phyloP scores from a whole-genome alignment of 1,140 invertebrate species.

The Calycopis cecrops region DNA sequence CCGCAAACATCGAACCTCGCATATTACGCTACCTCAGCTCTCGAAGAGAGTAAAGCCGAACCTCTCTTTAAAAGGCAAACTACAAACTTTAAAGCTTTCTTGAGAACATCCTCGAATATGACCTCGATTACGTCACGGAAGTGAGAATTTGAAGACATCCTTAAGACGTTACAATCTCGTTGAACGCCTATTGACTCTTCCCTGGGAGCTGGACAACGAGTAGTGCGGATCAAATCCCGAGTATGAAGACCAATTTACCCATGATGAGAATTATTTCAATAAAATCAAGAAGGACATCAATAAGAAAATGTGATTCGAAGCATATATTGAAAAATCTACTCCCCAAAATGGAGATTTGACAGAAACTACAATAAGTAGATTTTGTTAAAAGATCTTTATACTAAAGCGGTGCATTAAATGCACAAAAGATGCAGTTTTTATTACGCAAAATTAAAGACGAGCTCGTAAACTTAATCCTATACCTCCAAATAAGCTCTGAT shows the following conservation, averaged over 20 bases:
- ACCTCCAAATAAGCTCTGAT: conserved; percentile 17
- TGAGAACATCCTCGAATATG: conserved; percentile 10
- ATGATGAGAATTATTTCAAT: conserved; percentile 10
- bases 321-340: conserved; percentile 15
- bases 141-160: conserved; percentile 16
- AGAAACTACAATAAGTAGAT: conserved; percentile 23
- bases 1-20: neutral
- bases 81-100: conserved; percentile 18
- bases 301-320: conserved; percentile 14
- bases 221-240: conserved; percentile 3
- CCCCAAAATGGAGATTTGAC: conserved; percentile 22
- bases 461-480: conserved; percentile 16
- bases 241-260: conserved; percentile 15
- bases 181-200: conserved; percentile 11
- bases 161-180: conserved; percentile 11
- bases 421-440: conserved; percentile 27
- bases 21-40: neutral
- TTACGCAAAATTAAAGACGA: conserved; percentile 22
- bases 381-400: conserved; percentile 21
- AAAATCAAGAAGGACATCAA: conserved; percentile 16
- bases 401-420: conserved; percentile 17
- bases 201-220: no score
- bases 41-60: neutral
- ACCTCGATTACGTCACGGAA: conserved; percentile 8
- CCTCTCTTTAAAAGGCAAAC: conserved; percentile 14